Conservation (phyloP, 1,140 invertebrate species). For the Drosophila melanogaster region DNA sequence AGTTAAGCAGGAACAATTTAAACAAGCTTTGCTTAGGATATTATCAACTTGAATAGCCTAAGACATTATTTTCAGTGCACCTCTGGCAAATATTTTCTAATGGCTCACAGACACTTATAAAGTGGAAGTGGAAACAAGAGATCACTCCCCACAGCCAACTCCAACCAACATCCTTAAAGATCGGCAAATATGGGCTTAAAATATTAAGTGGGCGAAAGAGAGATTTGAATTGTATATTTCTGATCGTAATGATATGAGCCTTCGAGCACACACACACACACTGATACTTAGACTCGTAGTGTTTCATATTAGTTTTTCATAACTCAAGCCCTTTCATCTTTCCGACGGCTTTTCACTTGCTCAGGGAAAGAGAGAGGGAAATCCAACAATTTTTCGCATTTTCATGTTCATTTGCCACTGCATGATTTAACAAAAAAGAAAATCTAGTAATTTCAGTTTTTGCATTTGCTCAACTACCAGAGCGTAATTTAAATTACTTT, state of each 20-base stretch:
- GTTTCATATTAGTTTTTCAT: constrained; percentile 61
- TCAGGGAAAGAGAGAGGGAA: constrained; percentile 36
- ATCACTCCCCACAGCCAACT: constrained; percentile 26
- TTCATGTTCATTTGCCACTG: constrained; percentile 45
- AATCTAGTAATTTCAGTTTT: constrained; percentile 48
- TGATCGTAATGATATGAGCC: constrained; percentile 21
- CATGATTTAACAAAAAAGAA: constrained; percentile 42
- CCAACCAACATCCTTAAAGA: constrained; percentile 51
- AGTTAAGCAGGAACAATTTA: neutral
- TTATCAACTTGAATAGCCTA: no score
- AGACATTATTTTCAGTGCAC: constrained; percentile 6
- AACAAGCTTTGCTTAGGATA: neutral
- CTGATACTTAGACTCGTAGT: constrained; percentile 13
- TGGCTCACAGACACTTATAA: constrained; percentile 16
- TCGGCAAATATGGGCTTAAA: constrained; percentile 23
- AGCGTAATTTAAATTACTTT: constrained; percentile 35
- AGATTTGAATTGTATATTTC: constrained; percentile 35
- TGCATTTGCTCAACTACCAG: constrained; percentile 40
- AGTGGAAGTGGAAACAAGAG: constrained; percentile 43
- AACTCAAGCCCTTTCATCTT: constrained; percentile 65
- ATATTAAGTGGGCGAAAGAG: constrained; percentile 13
- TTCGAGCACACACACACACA: constrained; percentile 13
- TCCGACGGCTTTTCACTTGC: constrained; percentile 69
- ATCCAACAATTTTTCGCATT: constrained; percentile 28
- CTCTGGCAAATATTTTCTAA: constrained; percentile 38